Evolutionary conservation across 2,797 vertebrate species (phyloP), one percentile per base, ranked within the genome.

Genomic region (Hypotaenidia okinawae): DNA sequence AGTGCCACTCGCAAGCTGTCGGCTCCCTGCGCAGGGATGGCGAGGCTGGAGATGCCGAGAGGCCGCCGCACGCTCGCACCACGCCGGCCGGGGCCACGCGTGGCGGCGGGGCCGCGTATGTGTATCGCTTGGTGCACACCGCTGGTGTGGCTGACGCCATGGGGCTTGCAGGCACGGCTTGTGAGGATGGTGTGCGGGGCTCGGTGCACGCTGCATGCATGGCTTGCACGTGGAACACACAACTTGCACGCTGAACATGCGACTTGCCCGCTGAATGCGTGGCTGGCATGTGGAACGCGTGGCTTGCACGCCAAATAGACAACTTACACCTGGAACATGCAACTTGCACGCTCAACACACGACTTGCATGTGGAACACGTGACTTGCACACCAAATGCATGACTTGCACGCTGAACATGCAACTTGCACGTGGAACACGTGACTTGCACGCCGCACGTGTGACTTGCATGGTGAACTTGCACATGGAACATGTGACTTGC

Each of bases 1-100:
- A 97, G 94, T 94, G 94, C 82, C 92, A 63, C 89, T 67, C 81
- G 92, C 94, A 97, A 95, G 93, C 95, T 96, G 95, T 68, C 68
- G 91, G 77, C 92, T 85, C 64, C 79, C 55, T 49, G 35, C 22
- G 43, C 21, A 79, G 84, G 51, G 72, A 76, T 21, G 70, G 85
- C 63, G 67, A 55, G 55, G 84, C 28, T 5, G 64, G 64, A 47
- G 78, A 47, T 4, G 45, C 61, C 25, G 54, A 33, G 62, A 30
- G 54, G 39, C n/a, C 11, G 30, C 67, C 3, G 23, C 52, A 28
- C 18, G 49, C 75, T 45, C 5, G 76, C 76, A 37, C 51, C 47
- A 49, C 22, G 22, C 47, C 47, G 47, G 6, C 77, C 24, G 18
- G 64, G 41, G 61, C 62, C 32, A 12, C 4, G 21, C 57, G 13